Conservation (phyloP, 2,113 vertebrate species). For the Rana temporaria region DNA sequence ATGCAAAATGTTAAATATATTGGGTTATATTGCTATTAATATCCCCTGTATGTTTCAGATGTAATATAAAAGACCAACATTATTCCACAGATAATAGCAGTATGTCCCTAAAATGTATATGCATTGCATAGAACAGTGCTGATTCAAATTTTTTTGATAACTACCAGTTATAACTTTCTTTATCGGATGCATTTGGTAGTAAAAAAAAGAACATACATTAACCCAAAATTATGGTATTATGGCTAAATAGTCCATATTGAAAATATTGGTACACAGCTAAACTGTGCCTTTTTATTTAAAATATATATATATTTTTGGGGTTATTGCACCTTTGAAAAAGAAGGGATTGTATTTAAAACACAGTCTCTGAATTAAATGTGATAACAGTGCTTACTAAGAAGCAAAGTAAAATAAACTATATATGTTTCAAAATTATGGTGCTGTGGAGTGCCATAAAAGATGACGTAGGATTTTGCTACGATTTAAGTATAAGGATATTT, state of each 20-base stretch:
- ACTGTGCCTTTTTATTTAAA: constrained; percentile 20
- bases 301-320: constrained; percentile 16
- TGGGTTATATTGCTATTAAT: constrained; percentile 18
- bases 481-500: constrained; percentile 58
- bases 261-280: constrained; percentile 5
- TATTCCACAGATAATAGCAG: not conserved
- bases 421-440: constrained; percentile 53
- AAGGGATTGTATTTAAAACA: constrained; percentile 24
- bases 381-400: constrained; percentile 14
- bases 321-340: constrained; percentile 27
- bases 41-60: not conserved
- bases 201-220: not conserved
- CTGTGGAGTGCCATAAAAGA: constrained; percentile 45
- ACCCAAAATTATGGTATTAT: not conserved
- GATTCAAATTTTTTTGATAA: not conserved
- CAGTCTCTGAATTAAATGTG: constrained; percentile 9
- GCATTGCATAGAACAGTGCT: constrained; percentile 6
- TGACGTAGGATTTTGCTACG: constrained; percentile 58
- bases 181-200: not conserved
- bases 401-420: constrained; percentile 8
- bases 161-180: not conserved
- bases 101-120: not conserved
- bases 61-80: not conserved
- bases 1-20: not conserved
- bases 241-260: not conserved